phyloP scores from a whole-genome alignment of 2,113 vertebrate species.

The Asarcornis scutulata region DNA sequence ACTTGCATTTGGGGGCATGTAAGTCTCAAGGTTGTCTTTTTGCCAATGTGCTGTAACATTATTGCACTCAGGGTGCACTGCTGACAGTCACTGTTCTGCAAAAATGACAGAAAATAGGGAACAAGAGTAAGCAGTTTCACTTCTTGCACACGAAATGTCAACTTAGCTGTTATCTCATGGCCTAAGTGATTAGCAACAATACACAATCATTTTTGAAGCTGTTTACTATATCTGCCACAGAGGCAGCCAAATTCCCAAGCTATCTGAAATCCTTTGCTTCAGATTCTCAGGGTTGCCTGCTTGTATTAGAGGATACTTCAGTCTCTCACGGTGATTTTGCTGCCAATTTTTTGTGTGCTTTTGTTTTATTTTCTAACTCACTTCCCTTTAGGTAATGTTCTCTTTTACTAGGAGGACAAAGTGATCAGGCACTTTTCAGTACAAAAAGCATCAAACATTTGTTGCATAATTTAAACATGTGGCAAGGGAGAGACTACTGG shows the following conservation, averaged over 20 bases:
- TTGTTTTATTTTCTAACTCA: slow-evolving; percentile 19
- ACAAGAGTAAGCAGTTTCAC: slow-evolving; percentile 51
- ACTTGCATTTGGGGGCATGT: slow-evolving; percentile 10
- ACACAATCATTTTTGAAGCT: slow-evolving; percentile 60
- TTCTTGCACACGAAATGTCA: slow-evolving; percentile 44
- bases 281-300: slow-evolving; percentile 1
- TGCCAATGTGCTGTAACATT: slow-evolving; percentile 1
- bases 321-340: neutral
- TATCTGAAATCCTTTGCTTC: slow-evolving; percentile 17
- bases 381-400: slow-evolving; percentile 28
- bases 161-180: slow-evolving; percentile 30
- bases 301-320: slow-evolving; percentile 9
- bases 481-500: slow-evolving; percentile 31
- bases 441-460: slow-evolving; percentile 50
- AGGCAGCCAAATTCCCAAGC: slow-evolving; percentile 32
- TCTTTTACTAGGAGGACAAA: slow-evolving; percentile 30
- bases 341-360: slow-evolving; percentile 26
- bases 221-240: slow-evolving; percentile 18
- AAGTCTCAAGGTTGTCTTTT: slow-evolving; percentile 51
- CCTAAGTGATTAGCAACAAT: slow-evolving; percentile 58
- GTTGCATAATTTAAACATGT: slow-evolving; percentile 62
- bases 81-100: slow-evolving; percentile 6
- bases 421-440: slow-evolving; percentile 34
- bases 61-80: neutral
- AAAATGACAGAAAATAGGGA: slow-evolving; percentile 35